Evolutionary conservation across 2,797 vertebrate species (phyloP).

Genomic region (Muraenolepis orangiensis): DNA sequence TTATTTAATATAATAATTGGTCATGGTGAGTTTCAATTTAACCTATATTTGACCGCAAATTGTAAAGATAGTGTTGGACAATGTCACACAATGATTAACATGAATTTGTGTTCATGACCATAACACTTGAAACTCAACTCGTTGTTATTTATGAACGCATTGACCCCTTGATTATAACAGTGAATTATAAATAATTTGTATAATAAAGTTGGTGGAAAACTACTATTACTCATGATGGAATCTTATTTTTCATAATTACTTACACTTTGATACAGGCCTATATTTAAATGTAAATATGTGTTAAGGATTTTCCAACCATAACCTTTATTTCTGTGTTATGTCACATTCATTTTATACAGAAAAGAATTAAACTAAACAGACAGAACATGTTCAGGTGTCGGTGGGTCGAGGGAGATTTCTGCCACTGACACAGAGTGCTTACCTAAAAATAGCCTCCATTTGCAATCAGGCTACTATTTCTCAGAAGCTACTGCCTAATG

Average conservation of each 20-base stretch:
- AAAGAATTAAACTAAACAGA: background rate
- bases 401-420: background rate
- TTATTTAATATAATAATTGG: constrained; percentile 50
- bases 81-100: constrained; percentile 49
- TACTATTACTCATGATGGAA: constrained; percentile 33
- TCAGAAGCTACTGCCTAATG: background rate
- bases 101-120: constrained; percentile 65
- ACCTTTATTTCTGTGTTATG: background rate
- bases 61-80: constrained; percentile 33
- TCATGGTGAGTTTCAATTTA: constrained; percentile 48
- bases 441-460: background rate
- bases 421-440: background rate
- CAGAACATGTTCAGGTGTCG: background rate
- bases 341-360: background rate
- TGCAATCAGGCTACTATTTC: background rate
- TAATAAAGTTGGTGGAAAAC: constrained; percentile 79
- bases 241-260: background rate
- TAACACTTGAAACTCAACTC: constrained; percentile 56
- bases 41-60: constrained; percentile 35
- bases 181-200: constrained; percentile 75
- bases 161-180: constrained; percentile 69
- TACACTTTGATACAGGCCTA: background rate
- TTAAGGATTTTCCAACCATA: background rate
- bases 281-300: background rate
- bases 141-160: constrained; percentile 66